Evolutionary conservation across 2,113 vertebrate species (phyloP), one percentile per base, ranked within the genome.

Genomic region (Zosterops borbonicus): DNA sequence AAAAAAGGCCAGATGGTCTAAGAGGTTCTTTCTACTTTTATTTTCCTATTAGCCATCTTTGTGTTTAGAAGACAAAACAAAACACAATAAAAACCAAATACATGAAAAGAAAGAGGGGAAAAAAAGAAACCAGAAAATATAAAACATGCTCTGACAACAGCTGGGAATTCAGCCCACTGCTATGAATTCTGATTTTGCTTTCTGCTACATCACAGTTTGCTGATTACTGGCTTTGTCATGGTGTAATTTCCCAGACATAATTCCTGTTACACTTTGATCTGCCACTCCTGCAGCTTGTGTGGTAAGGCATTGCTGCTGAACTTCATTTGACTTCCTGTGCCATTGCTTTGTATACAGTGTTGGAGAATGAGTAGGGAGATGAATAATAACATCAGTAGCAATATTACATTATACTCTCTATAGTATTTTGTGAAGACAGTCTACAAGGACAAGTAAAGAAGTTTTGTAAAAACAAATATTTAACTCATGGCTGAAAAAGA

Each of bases 191-290:
- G 31, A 85, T 76, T 87, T 74, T 81, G 18, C 52, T 75, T 95
- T 95, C 84, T 95, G 77, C 87, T 87, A 65, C 65, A 49, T 87
- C 75, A 87, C 89, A 77, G 53, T 79, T 92, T 74, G 70, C 82
- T 71, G 56, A 39, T 85, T 92, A 83, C 58, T 76, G 44, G 35
- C 69, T 95, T 79, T 90, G 92, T 91, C 87, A 91, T 56, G 53
- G 76, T 85, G 49, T 96, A 90, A 93, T 95, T 95, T 92, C 78
- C 60, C 70, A 81, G 78, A 93, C 88, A 94, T 84, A 94, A 94
- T 77, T 83, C 58, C 59, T 59, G 63, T 85, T 93, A 53, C 83
- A 80, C 90, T 97, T 96, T 92, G 86, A 94, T 96, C 71, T 96
- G 44, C 65, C 50, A 59, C 52, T 91, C 71, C 92, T 95, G 70